phyloP scores from a whole-genome alignment of 2,888 invertebrate genomes.

The Eristalis intricaria region DNA sequence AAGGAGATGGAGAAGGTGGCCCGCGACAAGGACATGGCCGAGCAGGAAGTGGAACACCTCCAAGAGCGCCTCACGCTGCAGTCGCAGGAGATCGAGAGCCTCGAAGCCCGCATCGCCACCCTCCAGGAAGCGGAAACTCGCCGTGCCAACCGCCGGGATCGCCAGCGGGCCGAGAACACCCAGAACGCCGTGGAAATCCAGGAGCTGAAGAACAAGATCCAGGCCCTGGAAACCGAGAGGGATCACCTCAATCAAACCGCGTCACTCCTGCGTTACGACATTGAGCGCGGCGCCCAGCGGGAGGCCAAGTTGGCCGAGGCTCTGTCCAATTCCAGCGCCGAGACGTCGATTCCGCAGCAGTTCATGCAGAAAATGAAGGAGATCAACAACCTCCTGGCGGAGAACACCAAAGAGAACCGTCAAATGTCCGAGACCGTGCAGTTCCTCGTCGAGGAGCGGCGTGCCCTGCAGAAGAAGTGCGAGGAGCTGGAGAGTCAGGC shows the following conservation, averaged over 20 bases:
- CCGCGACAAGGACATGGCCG: conserved; percentile 78
- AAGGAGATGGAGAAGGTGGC: conserved; percentile 80
- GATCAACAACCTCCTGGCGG: conserved; percentile 82
- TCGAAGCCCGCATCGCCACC: conserved; percentile 82
- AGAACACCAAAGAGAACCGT: conserved; percentile 83
- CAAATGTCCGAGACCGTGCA: conserved; percentile 82
- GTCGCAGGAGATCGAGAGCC: conserved; percentile 81
- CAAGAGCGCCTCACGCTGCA: conserved; percentile 79
- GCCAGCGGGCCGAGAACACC: conserved; percentile 78
- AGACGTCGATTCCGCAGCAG: conserved; percentile 79
- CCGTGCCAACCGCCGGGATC: conserved; percentile 77
- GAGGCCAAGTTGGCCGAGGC: conserved; percentile 80
- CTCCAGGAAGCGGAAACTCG: conserved; percentile 80
- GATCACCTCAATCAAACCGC: conserved; percentile 77
- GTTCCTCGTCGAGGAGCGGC: conserved; percentile 82
- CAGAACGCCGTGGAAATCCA: conserved; percentile 78
- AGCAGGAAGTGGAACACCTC: conserved; percentile 79
- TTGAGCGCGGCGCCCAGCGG: conserved; percentile 79
- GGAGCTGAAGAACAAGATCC: conserved; percentile 76
- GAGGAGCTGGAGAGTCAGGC: conserved; percentile 79
- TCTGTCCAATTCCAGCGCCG: conserved; percentile 77
- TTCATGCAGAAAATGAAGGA: conserved; percentile 82
- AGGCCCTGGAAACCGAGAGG: conserved; percentile 75
- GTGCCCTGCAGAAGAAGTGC: conserved; percentile 81
- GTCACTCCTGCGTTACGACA: conserved; percentile 77